Evolutionary conservation across 2,797 vertebrate species (phyloP).

Genomic region (Dryobates pubescens): DNA sequence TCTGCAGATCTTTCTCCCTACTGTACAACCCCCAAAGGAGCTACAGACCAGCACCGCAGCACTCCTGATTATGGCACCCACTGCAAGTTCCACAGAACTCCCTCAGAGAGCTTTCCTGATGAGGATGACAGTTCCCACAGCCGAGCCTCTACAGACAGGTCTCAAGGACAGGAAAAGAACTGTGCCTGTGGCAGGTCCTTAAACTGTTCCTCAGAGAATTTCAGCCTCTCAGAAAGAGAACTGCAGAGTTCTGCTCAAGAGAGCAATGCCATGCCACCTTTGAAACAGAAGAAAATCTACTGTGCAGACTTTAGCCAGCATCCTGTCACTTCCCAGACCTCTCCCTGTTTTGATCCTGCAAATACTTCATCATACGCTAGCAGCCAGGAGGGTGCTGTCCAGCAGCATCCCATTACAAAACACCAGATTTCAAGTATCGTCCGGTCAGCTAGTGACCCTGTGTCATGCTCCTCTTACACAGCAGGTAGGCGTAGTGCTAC

Average conservation of each 20-base stretch:
- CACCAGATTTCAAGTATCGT: constrained; percentile 84
- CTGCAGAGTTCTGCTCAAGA: constrained; percentile 24
- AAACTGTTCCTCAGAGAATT: constrained; percentile 83
- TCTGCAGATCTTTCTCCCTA: constrained; percentile 83
- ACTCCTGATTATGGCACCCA: constrained; percentile 78
- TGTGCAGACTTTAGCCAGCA: constrained; percentile 85
- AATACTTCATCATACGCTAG: constrained; percentile 26
- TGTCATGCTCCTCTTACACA: constrained; percentile 81
- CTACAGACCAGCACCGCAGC: constrained; percentile 78
- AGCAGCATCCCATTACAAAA: constrained; percentile 66
- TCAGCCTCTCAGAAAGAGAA: constrained; percentile 67
- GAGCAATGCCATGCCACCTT: constrained; percentile 59
- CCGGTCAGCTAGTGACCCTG: constrained; percentile 93
- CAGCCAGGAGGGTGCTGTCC: constrained; percentile 61
- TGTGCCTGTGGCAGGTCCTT: constrained; percentile 65
- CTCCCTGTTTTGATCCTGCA: constrained; percentile 72
- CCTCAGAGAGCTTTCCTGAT: constrained; percentile 59
- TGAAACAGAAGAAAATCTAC: constrained; percentile 83
- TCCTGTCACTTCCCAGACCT: constrained; percentile 75
- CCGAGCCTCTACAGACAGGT: constrained; percentile 66
- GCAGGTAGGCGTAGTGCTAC: constrained; percentile 80
- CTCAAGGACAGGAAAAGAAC: constrained; percentile 76
- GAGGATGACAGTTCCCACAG: constrained; percentile 71
- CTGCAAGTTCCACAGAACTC: constrained; percentile 66
- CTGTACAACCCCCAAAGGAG: constrained; percentile 72